Base-by-base conservation (phyloP, 2,888 invertebrate species). In the Ormyrus thymus region DNA sequence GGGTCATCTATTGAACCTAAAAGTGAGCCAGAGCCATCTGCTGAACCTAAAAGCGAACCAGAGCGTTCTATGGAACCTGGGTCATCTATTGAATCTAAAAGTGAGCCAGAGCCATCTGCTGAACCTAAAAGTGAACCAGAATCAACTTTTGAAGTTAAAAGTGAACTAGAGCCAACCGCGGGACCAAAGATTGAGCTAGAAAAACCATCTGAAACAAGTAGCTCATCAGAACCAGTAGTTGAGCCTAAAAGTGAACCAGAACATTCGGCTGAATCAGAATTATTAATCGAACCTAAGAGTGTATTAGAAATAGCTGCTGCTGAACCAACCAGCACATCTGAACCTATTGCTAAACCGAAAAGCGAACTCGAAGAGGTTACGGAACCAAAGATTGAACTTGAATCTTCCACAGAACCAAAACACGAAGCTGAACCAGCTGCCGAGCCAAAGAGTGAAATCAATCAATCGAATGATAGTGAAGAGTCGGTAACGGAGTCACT, bases 161-260 rank as follows among this genome's bases (percentile, higher is more conserved):
- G 86, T 43, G 82, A 83, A 77, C 81, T 61, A 83, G 86, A 85
- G 81, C 86, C 86, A 71, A 7, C 8, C 11, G 11, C n/a, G 29
- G 66, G 61, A 79, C 51, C 43, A 45, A 75, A 82, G 82, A 90
- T 76, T 84, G 65, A 80, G 51, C 73, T 1, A 84, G 85, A 83
- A 86, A 81, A 46, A 43, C 7, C 51, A 0, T 5, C 88, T 46
- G 82, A 71, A 78, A 62, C 82, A 0, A 86, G 88, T 78, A 69
- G 76, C 4, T 75, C 79, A 62, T 46, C 90, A 0, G 84, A 83
- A 77, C 76, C 69, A 13, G 78, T 77, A 61, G 72, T 81, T 10
- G 80, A 80, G 71, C 46, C 90, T 0, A 75, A 68, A 88, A 89
- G 83, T 81, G 82, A 76, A 4, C 88, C 91, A 81, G 84, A 87